Evolutionary conservation across 2,888 invertebrate species (phyloP).

Genomic region (Laspeyria flexula): DNA sequence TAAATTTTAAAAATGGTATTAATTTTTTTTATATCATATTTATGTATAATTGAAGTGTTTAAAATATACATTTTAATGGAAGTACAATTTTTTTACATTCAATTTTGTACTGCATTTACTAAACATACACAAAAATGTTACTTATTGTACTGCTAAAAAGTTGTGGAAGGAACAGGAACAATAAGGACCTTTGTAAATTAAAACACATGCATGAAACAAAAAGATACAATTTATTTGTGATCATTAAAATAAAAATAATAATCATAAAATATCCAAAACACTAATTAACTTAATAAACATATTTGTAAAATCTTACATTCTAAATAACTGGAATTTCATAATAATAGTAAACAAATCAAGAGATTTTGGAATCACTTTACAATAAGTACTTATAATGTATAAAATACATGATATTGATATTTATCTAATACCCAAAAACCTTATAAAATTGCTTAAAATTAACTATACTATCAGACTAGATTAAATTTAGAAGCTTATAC

Average conservation of each 20-base stretch:
- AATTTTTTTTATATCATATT: too few relatives aligned
- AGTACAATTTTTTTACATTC: too few relatives aligned
- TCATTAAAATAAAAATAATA: slow-evolving; percentile 18
- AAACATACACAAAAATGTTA: too few relatives aligned
- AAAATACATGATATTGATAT: slow-evolving; percentile 26
- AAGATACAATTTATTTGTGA: slow-evolving; percentile 20
- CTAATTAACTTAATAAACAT: slow-evolving; percentile 6
- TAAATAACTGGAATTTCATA: slow-evolving; percentile 10
- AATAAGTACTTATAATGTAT: slow-evolving; percentile 17
- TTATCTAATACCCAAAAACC: slow-evolving; percentile 53
- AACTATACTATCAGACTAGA: slow-evolving; percentile 42
- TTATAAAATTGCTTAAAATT: slow-evolving; percentile 46
- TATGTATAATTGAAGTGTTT: too few relatives aligned
- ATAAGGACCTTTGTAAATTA: too few relatives aligned
- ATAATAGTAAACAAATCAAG: not conserved
- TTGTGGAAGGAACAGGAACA: too few relatives aligned
- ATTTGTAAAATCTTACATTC: slow-evolving; percentile 2
- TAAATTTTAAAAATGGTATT: not conserved
- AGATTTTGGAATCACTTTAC: not conserved
- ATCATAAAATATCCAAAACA: slow-evolving; percentile 3
- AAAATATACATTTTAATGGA: too few relatives aligned
- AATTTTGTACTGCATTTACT: too few relatives aligned
- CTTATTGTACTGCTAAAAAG: too few relatives aligned
- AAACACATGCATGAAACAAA: slow-evolving; percentile 8
- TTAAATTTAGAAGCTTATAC: slow-evolving; percentile 39